Percentiles rank a stretch among this genome's conserved stretches.
Evolutionary conservation across 2,888 invertebrate species (phyloP).

Genomic region (Cyaniris semiargus): DNA sequence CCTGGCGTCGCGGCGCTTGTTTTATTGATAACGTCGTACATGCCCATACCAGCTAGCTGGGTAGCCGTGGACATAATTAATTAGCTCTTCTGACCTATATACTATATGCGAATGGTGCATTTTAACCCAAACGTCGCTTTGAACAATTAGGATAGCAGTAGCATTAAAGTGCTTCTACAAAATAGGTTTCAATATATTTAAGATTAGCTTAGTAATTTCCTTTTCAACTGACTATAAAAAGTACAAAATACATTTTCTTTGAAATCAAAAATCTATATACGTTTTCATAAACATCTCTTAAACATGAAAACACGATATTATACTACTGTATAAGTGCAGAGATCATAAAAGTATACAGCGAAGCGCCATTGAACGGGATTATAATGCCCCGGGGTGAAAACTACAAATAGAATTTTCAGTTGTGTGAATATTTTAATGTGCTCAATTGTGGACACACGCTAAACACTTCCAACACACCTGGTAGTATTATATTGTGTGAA

Average conservation of each 20-base stretch:
- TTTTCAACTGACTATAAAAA: too few species aligned
- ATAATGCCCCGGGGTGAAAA: slow-evolving; percentile 57
- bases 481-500: background rate
- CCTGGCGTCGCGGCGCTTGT: slow-evolving; percentile 54
- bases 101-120: background rate
- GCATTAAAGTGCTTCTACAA: background rate
- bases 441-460: slow-evolving; percentile 51
- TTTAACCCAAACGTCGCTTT: slow-evolving; percentile 16
- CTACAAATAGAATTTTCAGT: slow-evolving; percentile 68
- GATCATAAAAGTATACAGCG: slow-evolving; percentile 51
- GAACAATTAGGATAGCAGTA: slow-evolving; percentile 15
- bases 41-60: slow-evolving; percentile 19
- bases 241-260: background rate
- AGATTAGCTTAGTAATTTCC: too few species aligned
- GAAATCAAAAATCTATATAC: background rate
- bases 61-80: slow-evolving; percentile 33
- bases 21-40: slow-evolving; percentile 61
- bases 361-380: slow-evolving; percentile 35
- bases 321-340: background rate
- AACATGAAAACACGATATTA: background rate
- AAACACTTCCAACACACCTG: background rate
- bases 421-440: slow-evolving; percentile 64
- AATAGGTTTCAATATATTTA: too few species aligned
- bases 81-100: slow-evolving; percentile 33
- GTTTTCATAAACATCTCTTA: background rate